Evolutionary conservation across 2,888 invertebrate genomes (phyloP), one percentile per base, ranked within the genome.

Genomic region (Panopea generosa): DNA sequence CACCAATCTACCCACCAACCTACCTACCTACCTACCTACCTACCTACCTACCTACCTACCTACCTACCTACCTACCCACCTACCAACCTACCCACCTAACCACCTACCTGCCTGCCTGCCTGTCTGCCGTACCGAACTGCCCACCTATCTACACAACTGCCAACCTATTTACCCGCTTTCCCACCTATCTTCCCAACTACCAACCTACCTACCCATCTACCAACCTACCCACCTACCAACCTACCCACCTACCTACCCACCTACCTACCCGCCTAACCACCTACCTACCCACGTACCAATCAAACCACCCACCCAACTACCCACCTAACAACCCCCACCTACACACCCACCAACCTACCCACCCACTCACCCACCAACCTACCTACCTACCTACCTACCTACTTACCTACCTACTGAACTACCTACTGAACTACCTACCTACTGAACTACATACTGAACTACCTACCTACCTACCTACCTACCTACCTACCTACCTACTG

Each of bases 391-490:
- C 33, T 33, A 33, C 33, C 33, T 33, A 33, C 33, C 11, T 7
- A 33, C 33, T 11, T 33, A 33, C 33, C 33, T 33, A 33, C 33
- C 33, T 33, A 33, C 33, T 11, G 11, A 33, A 4, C 33, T 33
- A 33, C 33, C 33, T 33, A 33, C 60, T 26, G 45, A 61, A 45
- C 60, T 61, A 61, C 60, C 49, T 47, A 47, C 60, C 60, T 61
- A 61, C 60, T 47, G 45, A 43, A 45, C 60, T 61, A 61, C 49
- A 45, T 45, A 61, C 45, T 47, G 26, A 43, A 20, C 60, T 45
- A 43, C 60, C 60, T 61, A 61, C 60, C 49, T 49, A 27, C 60
- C 60, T 45, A 26, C 49, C 47, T 61, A 45, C 49, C 49, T 61
- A 61, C 29, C 60, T 45, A 43, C 47, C 60, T 49, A 20, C 60